Evolutionary conservation across 1,140 invertebrate species (phyloP), one percentile per base, ranked within the genome.

Genomic region (Calycopis cecrops): DNA sequence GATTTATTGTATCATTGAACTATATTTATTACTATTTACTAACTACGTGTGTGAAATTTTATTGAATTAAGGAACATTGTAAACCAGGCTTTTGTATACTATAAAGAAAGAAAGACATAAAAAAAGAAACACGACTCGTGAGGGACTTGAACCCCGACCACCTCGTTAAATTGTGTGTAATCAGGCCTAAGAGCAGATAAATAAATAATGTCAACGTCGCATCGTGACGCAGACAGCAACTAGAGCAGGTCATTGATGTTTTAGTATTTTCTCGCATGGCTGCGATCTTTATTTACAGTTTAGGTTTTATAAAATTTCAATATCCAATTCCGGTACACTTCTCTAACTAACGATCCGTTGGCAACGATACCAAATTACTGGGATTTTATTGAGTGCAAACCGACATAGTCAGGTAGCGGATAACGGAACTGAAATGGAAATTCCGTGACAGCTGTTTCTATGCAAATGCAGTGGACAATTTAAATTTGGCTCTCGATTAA

Each of bases 251-350:
- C 21, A 53, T 44, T 44, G 52, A 53, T 40, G 40, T 8, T 16
- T 44, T 28, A 33, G 21, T 52, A 40, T 53, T 53, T 53, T 34
- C 52, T 33, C 28, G 52, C 21, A 17, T 44, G 17, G 51, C 21
- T 44, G 40, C 7, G 38, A 50, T 50, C 48, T 2, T 28, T 28
- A 28, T 2, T 28, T 50, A 14, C 40, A 11, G 52, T 11, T 40
- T 34, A 48, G 49, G 55, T 64, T 28, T 34, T 44, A 35, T 50
- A 14, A 53, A 44, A 40, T 42, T 28, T 44, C 42, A 44, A 14
- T 53, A 12, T 76, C 70, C 60, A 61, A 79, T 81, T 85, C 82
- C 82, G 82, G 79, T 81, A 84, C 77, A 85, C 62, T 85, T 84
- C 73, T 53, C 66, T 67, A 76, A 72, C 72, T 82, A 85, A 84